Percentiles rank a stretch among this genome's conserved stretches.
These are phyloP conservation scores for Phalloptychus januarius DNA, from an alignment of 2,797 vertebrate genomes.

Conservation along the genomic window DNA sequence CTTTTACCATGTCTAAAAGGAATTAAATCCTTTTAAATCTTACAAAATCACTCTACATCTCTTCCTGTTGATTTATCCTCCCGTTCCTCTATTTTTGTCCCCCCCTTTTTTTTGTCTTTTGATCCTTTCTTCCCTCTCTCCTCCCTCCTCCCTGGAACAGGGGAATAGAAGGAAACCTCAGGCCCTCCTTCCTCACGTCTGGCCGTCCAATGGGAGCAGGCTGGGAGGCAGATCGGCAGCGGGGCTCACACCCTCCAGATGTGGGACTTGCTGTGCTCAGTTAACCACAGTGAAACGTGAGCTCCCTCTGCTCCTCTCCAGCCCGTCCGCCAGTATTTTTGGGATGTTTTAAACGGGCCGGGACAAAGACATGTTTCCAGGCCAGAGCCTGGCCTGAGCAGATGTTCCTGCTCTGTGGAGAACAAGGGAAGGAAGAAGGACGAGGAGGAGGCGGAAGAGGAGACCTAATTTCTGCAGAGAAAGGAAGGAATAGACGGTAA, in stretches of 20 bases:
- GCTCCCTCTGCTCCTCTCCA: constrained; percentile 32
- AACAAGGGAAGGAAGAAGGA: constrained; percentile 13
- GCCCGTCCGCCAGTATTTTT: constrained; percentile 42
- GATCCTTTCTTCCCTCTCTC: neutral
- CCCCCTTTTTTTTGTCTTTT: neutral
- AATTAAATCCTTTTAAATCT: neutral
- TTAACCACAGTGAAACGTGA: constrained; percentile 62
- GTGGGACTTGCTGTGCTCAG: constrained; percentile 34
- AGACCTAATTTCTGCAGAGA: constrained; percentile 8
- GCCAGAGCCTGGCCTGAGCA: constrained; percentile 47
- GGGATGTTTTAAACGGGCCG: constrained; percentile 63
- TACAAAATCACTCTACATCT: neutral
- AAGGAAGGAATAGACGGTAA: constrained; percentile 33
- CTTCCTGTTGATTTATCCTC: neutral
- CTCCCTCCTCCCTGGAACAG: neutral
- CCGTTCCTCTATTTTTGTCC: constrained; percentile 1
- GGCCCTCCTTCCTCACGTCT: constrained; percentile 4
- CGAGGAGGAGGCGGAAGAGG: neutral
- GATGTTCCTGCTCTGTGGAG: constrained; percentile 48
- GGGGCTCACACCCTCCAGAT: constrained; percentile 50
- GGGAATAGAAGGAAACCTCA: neutral
- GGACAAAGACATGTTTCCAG: constrained; percentile 67
- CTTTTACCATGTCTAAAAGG: neutral
- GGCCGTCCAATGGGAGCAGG: constrained; percentile 12
- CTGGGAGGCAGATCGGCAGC: constrained; percentile 12